Evolutionary conservation across 2,888 invertebrate genomes (phyloP), one percentile per base, ranked within the genome.

Genomic region (Cheilosia variabilis): DNA sequence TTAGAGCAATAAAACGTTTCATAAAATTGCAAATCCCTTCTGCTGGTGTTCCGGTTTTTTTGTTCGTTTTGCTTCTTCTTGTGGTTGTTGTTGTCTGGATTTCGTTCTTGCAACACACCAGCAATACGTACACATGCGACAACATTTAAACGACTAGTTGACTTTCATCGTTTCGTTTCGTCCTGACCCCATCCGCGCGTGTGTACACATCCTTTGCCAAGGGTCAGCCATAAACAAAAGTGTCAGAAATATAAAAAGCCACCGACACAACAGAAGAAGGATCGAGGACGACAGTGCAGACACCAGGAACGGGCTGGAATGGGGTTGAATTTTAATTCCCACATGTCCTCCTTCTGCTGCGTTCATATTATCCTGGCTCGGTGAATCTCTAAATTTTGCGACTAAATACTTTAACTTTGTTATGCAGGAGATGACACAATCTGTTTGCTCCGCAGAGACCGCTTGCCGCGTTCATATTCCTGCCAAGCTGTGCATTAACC

Each of bases 1-100:
- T 91, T 91, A 91, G 91, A 90, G 89, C 91, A 91, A 91, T 91
- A 91, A 91, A 91, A 91, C 90, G 91, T 91, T 91, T 90, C 90
- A 91, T 91, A 91, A 90, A 91, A 90, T 89, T 88, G 87, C 88
- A 87, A 87, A 88, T 87, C 82, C 87, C 82, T 83, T 87, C 69
- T 86, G 77, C 66, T 84, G 73, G 87, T 83, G 83, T 82, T 77
- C 82, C 66, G 79, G 68, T 75, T 87, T 75, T 68, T 62, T 31
- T 72, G 71, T 43, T 22, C 22, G 43, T 71, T 73, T 80, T 41
- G 80, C 17, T 72, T 60, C 19, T 55, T 47, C 43, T 17, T 60
- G 15, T 76, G 73, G 58, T 78, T 75, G 71, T 87, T 79, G 82
- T 73, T 87, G 65, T 66, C 80, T 76, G 65, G 68, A 62, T 78